These are phyloP conservation scores for Polydesmus complanatus DNA, from an alignment of 2,888 invertebrate species.

Conservation along the genomic window DNA sequence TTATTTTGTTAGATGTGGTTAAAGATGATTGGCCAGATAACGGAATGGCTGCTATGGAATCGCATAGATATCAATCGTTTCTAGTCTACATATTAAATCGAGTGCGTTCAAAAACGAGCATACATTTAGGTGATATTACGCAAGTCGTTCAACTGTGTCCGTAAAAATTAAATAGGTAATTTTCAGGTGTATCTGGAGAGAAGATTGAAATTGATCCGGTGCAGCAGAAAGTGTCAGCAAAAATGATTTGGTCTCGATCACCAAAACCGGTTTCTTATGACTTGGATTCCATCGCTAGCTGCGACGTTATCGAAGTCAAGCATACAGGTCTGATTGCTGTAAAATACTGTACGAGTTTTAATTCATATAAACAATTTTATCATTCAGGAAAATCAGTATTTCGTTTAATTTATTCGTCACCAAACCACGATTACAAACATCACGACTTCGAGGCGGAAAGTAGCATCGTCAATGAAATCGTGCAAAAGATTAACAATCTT, in stretches of 20 bases:
- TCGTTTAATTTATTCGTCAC: conserved; percentile 48
- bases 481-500: conserved; percentile 73
- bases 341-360: neutral
- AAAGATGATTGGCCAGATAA: conserved; percentile 23
- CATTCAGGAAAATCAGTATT: conserved; percentile 50
- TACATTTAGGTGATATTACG: conserved; percentile 48
- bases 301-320: conserved; percentile 65
- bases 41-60: conserved; percentile 61
- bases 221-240: conserved; percentile 35
- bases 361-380: neutral
- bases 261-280: conserved; percentile 67
- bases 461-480: conserved; percentile 61
- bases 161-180: neutral
- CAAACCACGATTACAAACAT: conserved; percentile 52
- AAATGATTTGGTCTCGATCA: conserved; percentile 41
- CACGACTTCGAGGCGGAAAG: conserved; percentile 77
- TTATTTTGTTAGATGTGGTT: conserved; percentile 17
- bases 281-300: conserved; percentile 75
- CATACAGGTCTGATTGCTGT: conserved; percentile 31
- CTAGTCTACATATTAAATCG: conserved; percentile 63
- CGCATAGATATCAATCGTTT: conserved; percentile 71
- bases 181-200: conserved; percentile 62
- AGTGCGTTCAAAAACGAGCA: conserved; percentile 65
- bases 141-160: neutral
- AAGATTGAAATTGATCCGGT: conserved; percentile 82